phyloP scores from a whole-genome alignment of 92 coral and sea anemone species.

The Scolanthus callimorphus region DNA sequence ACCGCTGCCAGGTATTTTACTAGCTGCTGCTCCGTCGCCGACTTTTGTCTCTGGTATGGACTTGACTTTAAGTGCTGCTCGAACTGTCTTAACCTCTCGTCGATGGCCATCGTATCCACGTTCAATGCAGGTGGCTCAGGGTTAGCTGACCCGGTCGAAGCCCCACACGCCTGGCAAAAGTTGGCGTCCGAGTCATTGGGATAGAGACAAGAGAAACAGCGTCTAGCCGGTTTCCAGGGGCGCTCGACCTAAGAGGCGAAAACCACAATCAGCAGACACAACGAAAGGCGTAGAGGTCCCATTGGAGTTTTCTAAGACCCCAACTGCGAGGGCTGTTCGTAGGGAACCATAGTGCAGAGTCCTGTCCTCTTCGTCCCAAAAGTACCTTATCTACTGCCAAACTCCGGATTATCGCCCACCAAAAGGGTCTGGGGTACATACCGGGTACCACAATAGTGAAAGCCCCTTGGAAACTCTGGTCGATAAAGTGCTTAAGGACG shows the following conservation, averaged over 20 bases:
- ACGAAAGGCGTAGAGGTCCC: neutral
- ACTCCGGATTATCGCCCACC: neutral
- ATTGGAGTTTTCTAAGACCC: neutral
- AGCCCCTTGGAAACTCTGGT: neutral
- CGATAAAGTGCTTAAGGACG: no score
- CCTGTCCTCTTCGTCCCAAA: neutral
- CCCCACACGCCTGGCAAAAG: no score
- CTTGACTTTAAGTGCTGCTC: no score
- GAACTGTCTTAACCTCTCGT: no score
- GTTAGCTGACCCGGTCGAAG: no score
- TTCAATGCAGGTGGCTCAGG: no score
- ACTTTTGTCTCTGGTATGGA: no score
- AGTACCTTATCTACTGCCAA: neutral
- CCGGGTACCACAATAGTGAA: neutral
- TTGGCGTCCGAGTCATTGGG: no score
- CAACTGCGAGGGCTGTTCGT: neutral
- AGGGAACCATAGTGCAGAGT: neutral
- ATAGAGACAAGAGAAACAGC: neutral
- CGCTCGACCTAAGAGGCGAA: neutral
- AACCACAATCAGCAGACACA: neutral
- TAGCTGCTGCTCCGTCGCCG: no score
- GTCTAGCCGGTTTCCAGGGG: neutral
- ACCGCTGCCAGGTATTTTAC: no score
- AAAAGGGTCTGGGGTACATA: neutral
- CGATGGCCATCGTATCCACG: no score